These are phyloP conservation scores for Todus mexicanus DNA, from an alignment of 2,797 vertebrate genomes.

Conservation along the genomic window DNA sequence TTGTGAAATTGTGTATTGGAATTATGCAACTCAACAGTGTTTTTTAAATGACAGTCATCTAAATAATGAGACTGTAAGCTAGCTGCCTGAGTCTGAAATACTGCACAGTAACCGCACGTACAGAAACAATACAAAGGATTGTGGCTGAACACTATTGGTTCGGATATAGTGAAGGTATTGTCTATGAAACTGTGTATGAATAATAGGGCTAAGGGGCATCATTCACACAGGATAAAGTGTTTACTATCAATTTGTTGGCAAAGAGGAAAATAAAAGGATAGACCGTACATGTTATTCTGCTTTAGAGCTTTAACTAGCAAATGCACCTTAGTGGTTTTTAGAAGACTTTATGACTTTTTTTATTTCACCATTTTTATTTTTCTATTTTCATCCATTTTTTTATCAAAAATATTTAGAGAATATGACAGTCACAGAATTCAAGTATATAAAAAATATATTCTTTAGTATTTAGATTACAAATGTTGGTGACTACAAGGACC, in stretches of 20 bases:
- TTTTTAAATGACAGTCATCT: not conserved
- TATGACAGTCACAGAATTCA: not conserved
- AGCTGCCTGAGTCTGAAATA: not conserved
- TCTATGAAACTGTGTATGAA: not conserved
- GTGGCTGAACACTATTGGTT: not conserved
- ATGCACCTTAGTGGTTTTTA: not conserved
- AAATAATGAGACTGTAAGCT: not conserved
- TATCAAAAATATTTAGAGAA: not conserved
- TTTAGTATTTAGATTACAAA: not conserved
- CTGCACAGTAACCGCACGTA: not conserved
- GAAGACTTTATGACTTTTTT: not conserved
- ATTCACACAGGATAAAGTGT: not conserved
- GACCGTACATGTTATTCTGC: accelerated
- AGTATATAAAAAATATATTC: not conserved
- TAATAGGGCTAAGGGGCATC: not conserved
- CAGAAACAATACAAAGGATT: not conserved
- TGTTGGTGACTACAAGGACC: not conserved
- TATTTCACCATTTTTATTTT: not conserved
- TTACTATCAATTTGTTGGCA: not conserved
- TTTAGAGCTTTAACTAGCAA: not conserved
- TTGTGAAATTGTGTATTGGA: not conserved
- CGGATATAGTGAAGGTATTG: not conserved
- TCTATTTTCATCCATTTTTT: not conserved
- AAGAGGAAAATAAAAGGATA: not conserved
- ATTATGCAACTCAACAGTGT: not conserved